phyloP scores from a whole-genome alignment of 2,797 vertebrate species.

The Sebastes vulpes region DNA sequence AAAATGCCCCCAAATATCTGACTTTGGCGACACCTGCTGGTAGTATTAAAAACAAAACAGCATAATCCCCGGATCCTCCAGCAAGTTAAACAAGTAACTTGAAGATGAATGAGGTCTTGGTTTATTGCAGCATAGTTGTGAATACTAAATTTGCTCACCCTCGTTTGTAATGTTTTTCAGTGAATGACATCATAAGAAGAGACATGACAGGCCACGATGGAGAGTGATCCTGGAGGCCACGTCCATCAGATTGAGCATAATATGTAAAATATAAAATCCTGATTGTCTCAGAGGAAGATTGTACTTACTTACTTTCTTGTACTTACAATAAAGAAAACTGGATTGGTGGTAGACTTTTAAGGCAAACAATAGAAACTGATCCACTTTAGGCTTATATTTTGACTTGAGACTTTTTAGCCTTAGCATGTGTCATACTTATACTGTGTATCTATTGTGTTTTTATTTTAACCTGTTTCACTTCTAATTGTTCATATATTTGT shows the following conservation, averaged over 20 bases:
- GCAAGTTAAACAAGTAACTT: neutral
- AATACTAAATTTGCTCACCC: neutral
- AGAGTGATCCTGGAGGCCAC: slow-evolving; percentile 71
- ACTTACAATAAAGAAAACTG: neutral
- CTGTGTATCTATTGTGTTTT: slow-evolving; percentile 5
- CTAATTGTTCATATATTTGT: slow-evolving; percentile 50
- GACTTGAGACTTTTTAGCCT: slow-evolving; percentile 7
- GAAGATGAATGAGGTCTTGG: neutral
- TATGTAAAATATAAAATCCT: neutral
- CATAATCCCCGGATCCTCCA: neutral
- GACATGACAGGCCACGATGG: slow-evolving; percentile 91
- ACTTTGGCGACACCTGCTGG: slow-evolving; percentile 14
- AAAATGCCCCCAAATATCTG: neutral
- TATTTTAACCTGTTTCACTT: slow-evolving; percentile 20
- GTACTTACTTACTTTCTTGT: neutral
- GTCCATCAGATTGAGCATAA: neutral
- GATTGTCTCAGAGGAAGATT: neutral
- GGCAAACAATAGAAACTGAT: neutral
- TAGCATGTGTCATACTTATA: neutral
- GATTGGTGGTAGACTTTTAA: neutral
- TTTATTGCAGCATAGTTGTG: neutral
- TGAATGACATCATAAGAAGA: slow-evolving; percentile 97
- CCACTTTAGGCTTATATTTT: neutral
- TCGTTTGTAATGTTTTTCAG: slow-evolving; percentile 79
- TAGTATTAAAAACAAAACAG: neutral